A percentile compares a stretch with the other conserved stretches of the same genome.
These are phyloP conservation scores for Schizaphis graminum DNA, from an alignment of 2,888 invertebrate genomes.

Conservation along the genomic window DNA sequence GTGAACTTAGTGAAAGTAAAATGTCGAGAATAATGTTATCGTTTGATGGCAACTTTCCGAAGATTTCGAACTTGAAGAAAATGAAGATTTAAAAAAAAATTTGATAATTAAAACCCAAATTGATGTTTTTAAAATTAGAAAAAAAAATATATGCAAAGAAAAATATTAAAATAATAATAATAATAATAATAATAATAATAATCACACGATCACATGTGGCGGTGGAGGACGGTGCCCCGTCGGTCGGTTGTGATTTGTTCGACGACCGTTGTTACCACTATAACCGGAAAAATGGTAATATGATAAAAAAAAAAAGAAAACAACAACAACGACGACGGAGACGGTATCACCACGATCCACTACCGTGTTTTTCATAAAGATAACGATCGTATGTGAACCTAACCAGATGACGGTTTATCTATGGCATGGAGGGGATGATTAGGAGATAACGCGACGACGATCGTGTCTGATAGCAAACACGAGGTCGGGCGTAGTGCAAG, in stretches of 20 bases:
- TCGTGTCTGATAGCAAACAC: constrained; percentile 61
- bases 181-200: constrained; percentile 32
- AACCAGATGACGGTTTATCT: background rate
- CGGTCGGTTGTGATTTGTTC: background rate
- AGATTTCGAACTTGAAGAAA: background rate
- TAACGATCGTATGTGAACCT: background rate
- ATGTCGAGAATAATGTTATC: background rate
- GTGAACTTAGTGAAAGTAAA: constrained; percentile 30
- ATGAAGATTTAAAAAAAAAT: background rate
- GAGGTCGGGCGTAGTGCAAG: constrained; percentile 59
- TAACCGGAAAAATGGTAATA: constrained; percentile 25
- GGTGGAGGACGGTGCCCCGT: constrained; percentile 9
- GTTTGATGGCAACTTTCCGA: background rate
- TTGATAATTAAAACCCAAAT: background rate
- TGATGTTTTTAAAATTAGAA: constrained; percentile 30
- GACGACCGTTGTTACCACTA: constrained; percentile 31
- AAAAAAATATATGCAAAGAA: constrained; percentile 10
- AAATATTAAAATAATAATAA: constrained; percentile 1
- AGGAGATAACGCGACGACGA: background rate
- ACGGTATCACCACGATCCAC: background rate
- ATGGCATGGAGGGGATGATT: background rate
- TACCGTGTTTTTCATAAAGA: background rate
- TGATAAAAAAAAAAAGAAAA: background rate
- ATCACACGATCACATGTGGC: constrained; percentile 42
- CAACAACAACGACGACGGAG: background rate